Percentiles rank a stretch among this genome's conserved stretches.
These are phyloP conservation scores for Gopherus evgoodei DNA, from an alignment of 2,113 vertebrate species.

Conservation along the genomic window DNA sequence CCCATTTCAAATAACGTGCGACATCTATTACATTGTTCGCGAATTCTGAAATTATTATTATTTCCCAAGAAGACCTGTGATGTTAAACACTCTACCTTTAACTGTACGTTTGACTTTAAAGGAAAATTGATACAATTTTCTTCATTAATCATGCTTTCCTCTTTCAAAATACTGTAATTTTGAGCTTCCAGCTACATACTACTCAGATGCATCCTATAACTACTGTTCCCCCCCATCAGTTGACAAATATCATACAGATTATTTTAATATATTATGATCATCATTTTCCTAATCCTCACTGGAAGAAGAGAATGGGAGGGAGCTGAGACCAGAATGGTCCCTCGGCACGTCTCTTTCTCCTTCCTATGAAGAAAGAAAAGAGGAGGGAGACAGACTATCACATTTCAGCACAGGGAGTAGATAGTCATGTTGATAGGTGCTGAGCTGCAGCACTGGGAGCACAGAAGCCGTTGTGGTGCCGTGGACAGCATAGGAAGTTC, in stretches of 20 bases:
- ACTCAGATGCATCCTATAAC: not conserved
- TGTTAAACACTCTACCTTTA: not conserved
- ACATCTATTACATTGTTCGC: not conserved
- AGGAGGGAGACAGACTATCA: not conserved
- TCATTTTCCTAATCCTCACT: not conserved
- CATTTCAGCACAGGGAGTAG: not conserved
- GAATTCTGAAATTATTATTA: not conserved
- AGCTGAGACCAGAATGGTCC: not conserved
- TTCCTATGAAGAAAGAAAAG: not conserved
- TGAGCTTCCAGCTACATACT: too few relatives aligned
- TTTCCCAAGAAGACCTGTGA: not conserved
- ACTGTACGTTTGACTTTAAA: too few relatives aligned
- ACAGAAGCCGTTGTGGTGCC: not conserved
- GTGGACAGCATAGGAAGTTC: not conserved
- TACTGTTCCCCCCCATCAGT: not conserved
- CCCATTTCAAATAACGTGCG: not conserved
- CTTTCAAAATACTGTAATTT: too few relatives aligned
- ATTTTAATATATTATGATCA: not conserved
- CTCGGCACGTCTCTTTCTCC: too few relatives aligned
- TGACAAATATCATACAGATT: not conserved
- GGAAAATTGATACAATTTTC: not conserved
- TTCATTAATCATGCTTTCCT: not conserved
- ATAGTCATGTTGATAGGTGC: not conserved
- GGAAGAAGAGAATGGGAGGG: not conserved
- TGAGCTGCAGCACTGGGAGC: not conserved